Evolutionary conservation across 2,113 vertebrate genomes (phyloP), one percentile per base, ranked within the genome.

Genomic region (Beaufortia kweichowensis): DNA sequence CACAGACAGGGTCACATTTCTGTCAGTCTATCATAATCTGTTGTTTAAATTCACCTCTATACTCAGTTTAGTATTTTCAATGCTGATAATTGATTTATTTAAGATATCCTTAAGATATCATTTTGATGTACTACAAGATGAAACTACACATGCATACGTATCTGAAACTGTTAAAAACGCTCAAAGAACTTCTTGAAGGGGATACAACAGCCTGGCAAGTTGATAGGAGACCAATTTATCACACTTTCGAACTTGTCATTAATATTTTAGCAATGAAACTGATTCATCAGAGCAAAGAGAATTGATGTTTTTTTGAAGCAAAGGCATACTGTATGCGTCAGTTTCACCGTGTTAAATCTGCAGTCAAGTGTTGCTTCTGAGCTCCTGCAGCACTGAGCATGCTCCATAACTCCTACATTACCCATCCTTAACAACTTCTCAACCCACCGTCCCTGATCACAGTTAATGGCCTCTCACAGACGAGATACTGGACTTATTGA

Each of bases 401-500:
- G 33, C 48, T 59, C 68, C 39, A 1, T 35, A 35, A 31, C 50
- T 4, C 50, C 75, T 59, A n/a, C 53, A 48, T 15, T 21, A 15
- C 41, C 63, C 59, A 6, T 29, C 41, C 41, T 28, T 61, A 59
- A 26, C 71, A 24, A 10, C 63, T 35, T 28, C 14, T 24, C 41
- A 33, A 3, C 31, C 73, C 67, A 48, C 53, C 28, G 28, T 64
- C 60, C 24, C 67, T 57, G 50, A 33, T 70, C 60, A 77, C 35
- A 64, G 59, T 62, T 77, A 72, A 77, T 81, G 48, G 67, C 21
- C 74, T 71, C 48, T 56, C 59, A 17, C 46, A 70, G 62, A 31
- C 61, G 73, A 71, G 66, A 62, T 56, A 62, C 62, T 33, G 24
- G 67, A 56, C 53, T 81, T 50, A 77, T 59, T 81, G 74, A 62